phyloP scores from a whole-genome alignment of 2,113 vertebrate genomes.

The Danio rerio region GRCz12tu NC_133193.1:19320501-19321000 shows the following conservation, averaged over 20 bases:
- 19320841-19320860: background rate
- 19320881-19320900: background rate
- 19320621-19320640: constrained; percentile 36
- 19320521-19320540: constrained; percentile 56
- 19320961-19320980: background rate
- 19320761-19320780: constrained; percentile 71
- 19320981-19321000: background rate
- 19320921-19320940: background rate
- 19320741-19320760: constrained; percentile 63
- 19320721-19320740: constrained; percentile 84
- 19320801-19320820: constrained; percentile 28
- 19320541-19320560: constrained; percentile 42
- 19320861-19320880: background rate
- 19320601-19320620: constrained; percentile 58
- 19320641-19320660: constrained; percentile 59
- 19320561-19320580: constrained; percentile 59
- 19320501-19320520: constrained; percentile 53
- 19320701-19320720: constrained; percentile 92
- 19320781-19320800: constrained; percentile 82
- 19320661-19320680: constrained; percentile 66
- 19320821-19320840: background rate
- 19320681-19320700: constrained; percentile 87
- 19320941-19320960: background rate
- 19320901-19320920: background rate
- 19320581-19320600: constrained; percentile 47